phyloP scores from a whole-genome alignment of 2,888 invertebrate species.

The Bursaphelenchus okinawaensis region DNA sequence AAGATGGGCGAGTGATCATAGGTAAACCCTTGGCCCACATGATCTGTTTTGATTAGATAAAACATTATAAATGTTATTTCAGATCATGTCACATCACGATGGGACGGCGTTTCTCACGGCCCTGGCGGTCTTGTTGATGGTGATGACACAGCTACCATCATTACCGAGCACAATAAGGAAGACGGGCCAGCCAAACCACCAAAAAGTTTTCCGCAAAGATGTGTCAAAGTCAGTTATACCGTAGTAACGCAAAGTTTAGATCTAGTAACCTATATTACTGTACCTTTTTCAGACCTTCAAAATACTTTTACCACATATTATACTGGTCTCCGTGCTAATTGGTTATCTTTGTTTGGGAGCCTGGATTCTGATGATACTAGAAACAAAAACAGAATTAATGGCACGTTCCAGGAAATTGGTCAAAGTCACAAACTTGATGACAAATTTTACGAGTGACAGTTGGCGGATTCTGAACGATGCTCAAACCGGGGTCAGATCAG shows the following conservation, averaged over 20 bases:
- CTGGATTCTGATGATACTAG: conserved; percentile 55
- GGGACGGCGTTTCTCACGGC: conserved; percentile 49
- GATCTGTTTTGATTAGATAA: too few relatives aligned
- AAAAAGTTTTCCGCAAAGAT: conserved; percentile 50
- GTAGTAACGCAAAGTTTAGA: background rate
- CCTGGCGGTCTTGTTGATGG: conserved; percentile 38
- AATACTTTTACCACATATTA: conserved; percentile 56
- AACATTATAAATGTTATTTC: conserved; percentile 18
- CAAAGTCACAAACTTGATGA: conserved; percentile 52
- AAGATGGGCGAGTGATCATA: conserved; percentile 53
- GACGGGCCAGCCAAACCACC: conserved; percentile 45
- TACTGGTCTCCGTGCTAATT: conserved; percentile 55
- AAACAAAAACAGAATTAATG: conserved; percentile 51
- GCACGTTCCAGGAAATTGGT: conserved; percentile 34
- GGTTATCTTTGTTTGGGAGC: conserved; percentile 56
- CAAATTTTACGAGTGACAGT: conserved; percentile 52
- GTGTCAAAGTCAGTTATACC: conserved; percentile 50
- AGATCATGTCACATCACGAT: conserved; percentile 55
- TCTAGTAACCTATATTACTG: background rate
- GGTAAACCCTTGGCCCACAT: too few relatives aligned
- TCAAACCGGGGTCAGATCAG: conserved; percentile 40
- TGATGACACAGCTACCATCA: conserved; percentile 53
- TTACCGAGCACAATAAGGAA: conserved; percentile 53
- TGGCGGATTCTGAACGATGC: conserved; percentile 50
- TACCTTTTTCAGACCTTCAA: conserved; percentile 53